Evolutionary conservation across 2,888 invertebrate genomes (phyloP).

Genomic region (Drosophila melanosoma): DNA sequence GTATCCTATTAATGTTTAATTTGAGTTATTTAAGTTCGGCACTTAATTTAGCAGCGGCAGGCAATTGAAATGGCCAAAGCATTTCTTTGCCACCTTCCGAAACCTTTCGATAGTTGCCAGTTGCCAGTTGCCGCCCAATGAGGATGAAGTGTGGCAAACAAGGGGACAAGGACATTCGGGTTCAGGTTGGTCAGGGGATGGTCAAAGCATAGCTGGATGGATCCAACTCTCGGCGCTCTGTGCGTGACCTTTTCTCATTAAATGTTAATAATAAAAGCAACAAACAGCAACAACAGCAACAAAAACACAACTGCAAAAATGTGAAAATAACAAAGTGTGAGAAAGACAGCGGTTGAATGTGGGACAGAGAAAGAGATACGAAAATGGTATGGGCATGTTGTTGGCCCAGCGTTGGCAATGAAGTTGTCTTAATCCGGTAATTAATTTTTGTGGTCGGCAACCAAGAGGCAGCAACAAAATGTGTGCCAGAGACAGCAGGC

Average conservation of each 20-base stretch:
- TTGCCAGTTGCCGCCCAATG: slow-evolving; percentile 9
- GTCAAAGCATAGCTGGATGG: background rate
- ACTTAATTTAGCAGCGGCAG: slow-evolving; percentile 71
- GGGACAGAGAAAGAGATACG: background rate
- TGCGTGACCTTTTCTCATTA: slow-evolving; percentile 80
- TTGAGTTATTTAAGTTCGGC: slow-evolving; percentile 79
- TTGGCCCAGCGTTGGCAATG: slow-evolving; percentile 57
- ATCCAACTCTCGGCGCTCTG: slow-evolving; percentile 38
- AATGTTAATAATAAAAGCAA: slow-evolving; percentile 72
- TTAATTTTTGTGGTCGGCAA: slow-evolving; percentile 74
- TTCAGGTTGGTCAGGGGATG: background rate
- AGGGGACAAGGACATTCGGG: background rate
- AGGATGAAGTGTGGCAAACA: background rate
- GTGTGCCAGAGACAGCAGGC: background rate
- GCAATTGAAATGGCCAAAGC: slow-evolving; percentile 42
- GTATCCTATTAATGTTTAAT: slow-evolving; percentile 80
- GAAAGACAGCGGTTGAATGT: background rate
- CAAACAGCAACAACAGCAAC: slow-evolving; percentile 24
- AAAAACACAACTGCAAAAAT: slow-evolving; percentile 32
- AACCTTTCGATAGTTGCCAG: slow-evolving; percentile 46
- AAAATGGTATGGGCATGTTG: slow-evolving; percentile 5
- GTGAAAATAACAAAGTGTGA: slow-evolving; percentile 48
- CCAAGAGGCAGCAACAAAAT: slow-evolving; percentile 3
- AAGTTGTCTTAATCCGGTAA: slow-evolving; percentile 80
- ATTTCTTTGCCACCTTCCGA: background rate